These are phyloP conservation scores for Cossypha niveicapilla DNA, from an alignment of 2,797 vertebrate species.

Conservation along the genomic window DNA sequence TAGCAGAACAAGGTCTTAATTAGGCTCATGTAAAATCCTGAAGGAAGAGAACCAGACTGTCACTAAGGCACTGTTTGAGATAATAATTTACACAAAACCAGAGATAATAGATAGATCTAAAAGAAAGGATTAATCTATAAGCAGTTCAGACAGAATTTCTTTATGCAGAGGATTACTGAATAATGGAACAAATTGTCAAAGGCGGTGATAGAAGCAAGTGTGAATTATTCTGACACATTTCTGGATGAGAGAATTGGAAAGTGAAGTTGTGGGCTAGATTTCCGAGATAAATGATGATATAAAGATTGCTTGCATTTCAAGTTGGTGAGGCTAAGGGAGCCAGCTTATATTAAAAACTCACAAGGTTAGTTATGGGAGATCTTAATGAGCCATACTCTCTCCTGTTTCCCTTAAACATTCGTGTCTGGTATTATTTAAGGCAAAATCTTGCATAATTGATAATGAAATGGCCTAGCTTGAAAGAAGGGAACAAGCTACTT, in stretches of 20 bases:
- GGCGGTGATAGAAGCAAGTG: slow-evolving; percentile 46
- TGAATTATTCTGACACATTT: slow-evolving; percentile 66
- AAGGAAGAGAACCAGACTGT: background rate
- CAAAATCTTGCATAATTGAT: background rate
- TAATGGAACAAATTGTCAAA: slow-evolving; percentile 65
- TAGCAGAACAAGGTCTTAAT: background rate
- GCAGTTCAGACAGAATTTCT: slow-evolving; percentile 53
- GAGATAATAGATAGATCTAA: slow-evolving; percentile 44
- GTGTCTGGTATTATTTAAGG: background rate
- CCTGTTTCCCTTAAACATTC: background rate
- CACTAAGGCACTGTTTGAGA: background rate
- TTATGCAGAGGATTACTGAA: slow-evolving; percentile 51
- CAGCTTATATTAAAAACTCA: background rate
- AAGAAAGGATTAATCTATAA: slow-evolving; percentile 55
- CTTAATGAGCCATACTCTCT: background rate
- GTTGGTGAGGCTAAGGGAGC: background rate
- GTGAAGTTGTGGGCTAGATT: slow-evolving; percentile 10
- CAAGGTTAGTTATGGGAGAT: background rate
- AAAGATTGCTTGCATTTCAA: slow-evolving; percentile 58
- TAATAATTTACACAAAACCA: slow-evolving; percentile 39
- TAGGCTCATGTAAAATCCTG: background rate
- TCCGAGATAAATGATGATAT: slow-evolving; percentile 44
- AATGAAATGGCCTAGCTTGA: background rate
- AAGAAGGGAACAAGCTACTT: background rate
- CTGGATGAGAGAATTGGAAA: slow-evolving; percentile 39